Evolutionary conservation across 1,140 invertebrate species (phyloP), one percentile per base, ranked within the genome.

Genomic region (Drosophila teissieri): DNA sequence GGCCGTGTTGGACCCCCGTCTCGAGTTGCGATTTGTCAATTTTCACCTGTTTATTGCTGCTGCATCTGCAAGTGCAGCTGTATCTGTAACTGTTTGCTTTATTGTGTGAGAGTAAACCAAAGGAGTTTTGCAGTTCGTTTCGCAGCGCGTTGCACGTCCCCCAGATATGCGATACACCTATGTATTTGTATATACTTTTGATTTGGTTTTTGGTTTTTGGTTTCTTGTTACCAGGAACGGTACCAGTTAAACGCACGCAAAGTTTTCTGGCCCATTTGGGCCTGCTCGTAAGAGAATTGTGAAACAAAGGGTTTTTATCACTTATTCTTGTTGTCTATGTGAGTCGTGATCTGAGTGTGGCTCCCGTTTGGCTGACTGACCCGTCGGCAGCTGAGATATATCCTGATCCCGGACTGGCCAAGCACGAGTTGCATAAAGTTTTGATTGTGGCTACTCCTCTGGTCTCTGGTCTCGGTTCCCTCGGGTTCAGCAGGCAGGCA

Each of bases 301-400:
- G 46, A 72, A 88, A 88, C 70, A 78, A 91, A 80, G 80, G 70
- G 58, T 78, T 90, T 90, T 89, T 91, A 80, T 89, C 84, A 89
- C 84, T 89, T 89, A 88, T 88, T 89, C 62, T 88, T 86, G 73
- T 83, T 76, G 54, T 52, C 56, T 72, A 40, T 55, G 39, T 62
- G 63, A 60, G 56, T 56, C 45, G 8, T 31, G 56, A 44, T 56
- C 63, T 65, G 49, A 57, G 75, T 51, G 17, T 39, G 19, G 5
- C 2, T 36, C 42, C 36, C 64, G n/a, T 14, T 17, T 61, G 42
- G 69, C 37, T 62, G 49, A 17, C 42, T 19, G 57, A 54, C 40
- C 36, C 19, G 27, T 3, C 19, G 3, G 5, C 24, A 11, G 15
- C 24, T 15, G 51, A 44, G 44, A 39, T 37, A 8, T 17, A 24